Percentiles rank a stretch among this genome's conserved stretches.
Conservation (phyloP, 2,888 invertebrate species). For the Drosophila anceps region DNA sequence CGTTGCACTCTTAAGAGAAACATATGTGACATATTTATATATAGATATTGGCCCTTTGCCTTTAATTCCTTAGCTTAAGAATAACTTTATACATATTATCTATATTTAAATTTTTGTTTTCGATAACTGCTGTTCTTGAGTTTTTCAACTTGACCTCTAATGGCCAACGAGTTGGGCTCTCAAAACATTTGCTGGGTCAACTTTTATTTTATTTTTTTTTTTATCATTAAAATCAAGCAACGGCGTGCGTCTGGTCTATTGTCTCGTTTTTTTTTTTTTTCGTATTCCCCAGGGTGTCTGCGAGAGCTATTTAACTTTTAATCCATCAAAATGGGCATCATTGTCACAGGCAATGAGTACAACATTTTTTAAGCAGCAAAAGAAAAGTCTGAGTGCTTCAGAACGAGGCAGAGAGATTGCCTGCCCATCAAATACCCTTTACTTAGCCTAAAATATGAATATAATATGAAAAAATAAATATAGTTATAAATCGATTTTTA, state of each 20-base stretch:
- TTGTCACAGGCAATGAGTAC: slow-evolving; percentile 16
- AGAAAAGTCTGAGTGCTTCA: not conserved
- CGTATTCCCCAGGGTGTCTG: slow-evolving; percentile 45
- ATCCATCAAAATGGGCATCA: slow-evolving; percentile 65
- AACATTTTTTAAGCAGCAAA: slow-evolving; percentile 1
- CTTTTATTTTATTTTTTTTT: slow-evolving; percentile 9
- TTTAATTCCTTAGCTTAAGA: too few species aligned
- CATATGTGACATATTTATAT: not conserved
- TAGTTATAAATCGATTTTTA: not conserved
- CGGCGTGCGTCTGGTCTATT: slow-evolving; percentile 38
- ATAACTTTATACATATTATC: not conserved
- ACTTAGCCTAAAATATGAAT: not conserved
- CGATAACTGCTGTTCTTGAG: not conserved
- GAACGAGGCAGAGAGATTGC: too few species aligned
- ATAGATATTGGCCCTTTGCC: too few species aligned
- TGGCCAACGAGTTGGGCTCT: slow-evolving; percentile 7
- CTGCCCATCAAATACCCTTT: not conserved
- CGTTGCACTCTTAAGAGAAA: not conserved
- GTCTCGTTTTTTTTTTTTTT: slow-evolving; percentile 20
- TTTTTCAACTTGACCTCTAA: slow-evolving; percentile 27
- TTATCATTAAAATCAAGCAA: slow-evolving; percentile 42
- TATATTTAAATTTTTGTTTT: not conserved
- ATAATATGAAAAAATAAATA: not conserved
- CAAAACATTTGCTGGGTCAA: slow-evolving; percentile 39
- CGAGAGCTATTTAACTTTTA: slow-evolving; percentile 68